Evolutionary conservation across 2,888 invertebrate genomes (phyloP).

Genomic region (Latrodectus hesperus): DNA sequence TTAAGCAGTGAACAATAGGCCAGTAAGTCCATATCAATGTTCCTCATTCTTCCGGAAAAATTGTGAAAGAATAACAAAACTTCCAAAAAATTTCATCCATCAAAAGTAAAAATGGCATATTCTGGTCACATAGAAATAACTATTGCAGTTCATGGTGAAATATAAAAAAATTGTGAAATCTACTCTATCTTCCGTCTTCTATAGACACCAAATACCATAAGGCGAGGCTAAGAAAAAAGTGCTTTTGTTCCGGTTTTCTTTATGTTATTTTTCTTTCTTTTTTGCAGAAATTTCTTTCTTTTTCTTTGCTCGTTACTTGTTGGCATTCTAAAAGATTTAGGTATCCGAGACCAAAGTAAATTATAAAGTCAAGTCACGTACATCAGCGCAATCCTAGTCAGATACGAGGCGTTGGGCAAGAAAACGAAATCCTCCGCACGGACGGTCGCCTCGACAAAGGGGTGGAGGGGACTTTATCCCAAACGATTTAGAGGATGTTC

Average conservation of each 20-base stretch:
- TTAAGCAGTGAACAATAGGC: neutral
- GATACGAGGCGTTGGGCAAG: slow-evolving; percentile 17
- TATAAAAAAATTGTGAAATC: slow-evolving; percentile 22
- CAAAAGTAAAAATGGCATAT: slow-evolving; percentile 41
- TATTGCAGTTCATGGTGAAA: slow-evolving; percentile 21
- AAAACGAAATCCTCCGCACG: slow-evolving; percentile 50
- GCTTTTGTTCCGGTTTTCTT: slow-evolving; percentile 1
- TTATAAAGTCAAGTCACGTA: slow-evolving; percentile 58
- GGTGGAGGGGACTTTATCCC: slow-evolving; percentile 29
- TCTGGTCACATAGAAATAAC: slow-evolving; percentile 59
- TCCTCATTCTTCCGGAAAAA: slow-evolving; percentile 17
- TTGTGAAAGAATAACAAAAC: slow-evolving; percentile 9
- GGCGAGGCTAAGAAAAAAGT: neutral
- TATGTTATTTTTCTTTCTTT: slow-evolving; percentile 1
- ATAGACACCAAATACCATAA: slow-evolving; percentile 50
- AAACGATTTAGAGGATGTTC: slow-evolving; percentile 26
- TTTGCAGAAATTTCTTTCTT: slow-evolving; percentile 26
- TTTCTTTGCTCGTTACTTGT: slow-evolving; percentile 48
- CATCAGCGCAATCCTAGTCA: slow-evolving; percentile 34
- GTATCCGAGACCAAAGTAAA: slow-evolving; percentile 53
- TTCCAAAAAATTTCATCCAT: slow-evolving; percentile 2
- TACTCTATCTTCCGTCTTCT: slow-evolving; percentile 41
- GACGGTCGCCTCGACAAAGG: slow-evolving; percentile 13
- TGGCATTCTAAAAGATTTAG: slow-evolving; percentile 63
- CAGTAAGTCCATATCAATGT: slow-evolving; percentile 17